A percentile compares a stretch with the other conserved stretches of the same genome.
Conservation (phyloP, 2,113 vertebrate genomes). For the Sorex araneus region DNA sequence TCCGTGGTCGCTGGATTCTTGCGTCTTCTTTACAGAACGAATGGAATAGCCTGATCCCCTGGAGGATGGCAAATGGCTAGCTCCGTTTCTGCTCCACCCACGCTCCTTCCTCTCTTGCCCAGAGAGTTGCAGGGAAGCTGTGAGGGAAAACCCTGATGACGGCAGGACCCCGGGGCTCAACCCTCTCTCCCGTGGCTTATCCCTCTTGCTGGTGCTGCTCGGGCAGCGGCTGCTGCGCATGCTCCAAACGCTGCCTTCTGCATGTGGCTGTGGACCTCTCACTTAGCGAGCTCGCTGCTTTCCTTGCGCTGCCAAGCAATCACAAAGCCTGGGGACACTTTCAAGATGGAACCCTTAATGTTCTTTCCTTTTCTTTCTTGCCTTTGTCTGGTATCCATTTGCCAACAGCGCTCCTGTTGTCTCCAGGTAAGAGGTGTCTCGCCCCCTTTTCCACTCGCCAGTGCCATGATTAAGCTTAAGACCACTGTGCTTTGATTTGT, state of each 20-base stretch:
- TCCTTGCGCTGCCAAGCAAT: slow-evolving; percentile 66
- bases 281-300: slow-evolving; percentile 73
- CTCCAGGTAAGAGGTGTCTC: slow-evolving; percentile 89
- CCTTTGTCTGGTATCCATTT: slow-evolving; percentile 82
- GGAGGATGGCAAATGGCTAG: not conserved
- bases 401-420: slow-evolving; percentile 89
- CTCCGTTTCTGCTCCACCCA: slow-evolving; percentile 12
- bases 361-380: slow-evolving; percentile 85
- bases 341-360: slow-evolving; percentile 84
- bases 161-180: not conserved
- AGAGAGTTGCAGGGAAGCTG: not conserved
- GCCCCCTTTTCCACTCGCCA: slow-evolving; percentile 74
- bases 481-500: slow-evolving; percentile 34
- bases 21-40: slow-evolving; percentile 32
- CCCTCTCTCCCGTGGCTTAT: slow-evolving; percentile 50
- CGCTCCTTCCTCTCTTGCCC: not conserved
- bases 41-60: slow-evolving; percentile 26
- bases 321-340: slow-evolving; percentile 65
- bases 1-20: slow-evolving; percentile 34
- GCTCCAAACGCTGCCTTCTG: slow-evolving; percentile 76
- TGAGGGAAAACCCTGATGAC: slow-evolving; percentile 34
- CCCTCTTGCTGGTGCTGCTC: slow-evolving; percentile 68
- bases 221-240: slow-evolving; percentile 47
- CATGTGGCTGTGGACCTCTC: slow-evolving; percentile 77
- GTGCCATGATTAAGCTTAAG: slow-evolving; percentile 69